Evolutionary conservation across 2,888 invertebrate species (phyloP).

Genomic region (Lasioglossum oenotherae): DNA sequence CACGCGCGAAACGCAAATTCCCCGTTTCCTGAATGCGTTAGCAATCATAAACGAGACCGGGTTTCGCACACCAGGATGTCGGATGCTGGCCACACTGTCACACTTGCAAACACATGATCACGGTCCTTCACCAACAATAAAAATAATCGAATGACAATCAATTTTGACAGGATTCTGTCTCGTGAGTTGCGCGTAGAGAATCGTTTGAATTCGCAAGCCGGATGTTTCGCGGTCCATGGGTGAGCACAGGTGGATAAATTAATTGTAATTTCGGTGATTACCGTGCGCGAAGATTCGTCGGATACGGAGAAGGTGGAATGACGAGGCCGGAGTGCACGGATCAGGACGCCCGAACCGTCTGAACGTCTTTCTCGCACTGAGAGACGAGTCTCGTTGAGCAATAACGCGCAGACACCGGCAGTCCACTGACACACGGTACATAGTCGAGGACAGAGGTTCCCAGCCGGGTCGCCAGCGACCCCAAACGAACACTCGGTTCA

Average conservation of each 20-base stretch:
- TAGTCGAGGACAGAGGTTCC: conserved; percentile 15
- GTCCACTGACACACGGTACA: conserved; percentile 11
- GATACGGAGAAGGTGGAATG: conserved; percentile 23
- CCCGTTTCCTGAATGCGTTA: neutral
- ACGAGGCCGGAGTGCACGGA: conserved; percentile 54
- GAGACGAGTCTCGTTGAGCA: conserved; percentile 69
- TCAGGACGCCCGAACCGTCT: conserved; percentile 74
- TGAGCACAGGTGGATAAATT: neutral
- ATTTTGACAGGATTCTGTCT: neutral
- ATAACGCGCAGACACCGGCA: conserved; percentile 41
- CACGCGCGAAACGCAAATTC: conserved; percentile 3
- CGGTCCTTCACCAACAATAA: neutral
- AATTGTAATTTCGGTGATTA: neutral
- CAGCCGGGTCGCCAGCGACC: conserved; percentile 5
- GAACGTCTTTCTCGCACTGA: conserved; percentile 80
- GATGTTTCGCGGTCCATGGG: neutral
- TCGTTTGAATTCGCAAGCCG: neutral
- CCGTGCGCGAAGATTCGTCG: conserved; percentile 8
- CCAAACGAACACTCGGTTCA: neutral
- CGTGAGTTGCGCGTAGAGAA: neutral
- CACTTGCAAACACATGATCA: conserved; percentile 8
- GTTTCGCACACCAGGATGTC: neutral
- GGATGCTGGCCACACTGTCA: conserved; percentile 12
- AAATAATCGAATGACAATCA: neutral
- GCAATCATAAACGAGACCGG: neutral